These are phyloP conservation scores for Bos indicus DNA, from an alignment of 2,113 vertebrate species.

Conservation along the genomic window DNA sequence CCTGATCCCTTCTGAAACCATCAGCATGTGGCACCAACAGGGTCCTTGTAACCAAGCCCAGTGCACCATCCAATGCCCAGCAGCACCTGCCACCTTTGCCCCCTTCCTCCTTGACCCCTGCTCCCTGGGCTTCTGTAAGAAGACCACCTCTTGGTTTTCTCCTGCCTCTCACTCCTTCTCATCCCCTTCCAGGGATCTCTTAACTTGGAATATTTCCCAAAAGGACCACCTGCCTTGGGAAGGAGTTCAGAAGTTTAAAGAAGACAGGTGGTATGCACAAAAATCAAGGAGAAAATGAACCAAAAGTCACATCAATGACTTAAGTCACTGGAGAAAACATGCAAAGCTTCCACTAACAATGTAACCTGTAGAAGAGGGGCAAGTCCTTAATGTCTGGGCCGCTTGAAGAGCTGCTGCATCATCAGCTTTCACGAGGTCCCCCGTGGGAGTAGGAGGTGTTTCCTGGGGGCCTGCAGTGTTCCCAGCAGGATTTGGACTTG, in stretches of 20 bases:
- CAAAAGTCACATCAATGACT: neutral
- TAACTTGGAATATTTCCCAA: neutral
- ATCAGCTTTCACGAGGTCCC: neutral
- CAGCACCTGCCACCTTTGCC: neutral
- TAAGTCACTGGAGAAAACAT: neutral
- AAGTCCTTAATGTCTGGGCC: neutral
- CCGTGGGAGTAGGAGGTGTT: neutral
- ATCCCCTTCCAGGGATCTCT: neutral
- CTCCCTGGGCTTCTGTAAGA: neutral
- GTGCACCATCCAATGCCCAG: too few species aligned
- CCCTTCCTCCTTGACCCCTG: neutral
- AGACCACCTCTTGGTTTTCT: neutral
- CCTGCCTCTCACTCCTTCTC: neutral
- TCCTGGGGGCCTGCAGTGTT: neutral
- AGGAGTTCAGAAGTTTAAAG: neutral
- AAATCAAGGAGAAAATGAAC: neutral
- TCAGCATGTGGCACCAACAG: neutral
- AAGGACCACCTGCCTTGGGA: slow-evolving; percentile 24
- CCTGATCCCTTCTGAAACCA: neutral
- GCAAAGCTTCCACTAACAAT: neutral
- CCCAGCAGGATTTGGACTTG: neutral
- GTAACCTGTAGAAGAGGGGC: neutral
- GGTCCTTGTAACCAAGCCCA: neutral
- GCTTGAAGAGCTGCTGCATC: neutral
- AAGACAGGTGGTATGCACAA: neutral